Base-by-base conservation (phyloP, 2,888 invertebrate genomes). In the Dryadula phaetusa region DNA sequence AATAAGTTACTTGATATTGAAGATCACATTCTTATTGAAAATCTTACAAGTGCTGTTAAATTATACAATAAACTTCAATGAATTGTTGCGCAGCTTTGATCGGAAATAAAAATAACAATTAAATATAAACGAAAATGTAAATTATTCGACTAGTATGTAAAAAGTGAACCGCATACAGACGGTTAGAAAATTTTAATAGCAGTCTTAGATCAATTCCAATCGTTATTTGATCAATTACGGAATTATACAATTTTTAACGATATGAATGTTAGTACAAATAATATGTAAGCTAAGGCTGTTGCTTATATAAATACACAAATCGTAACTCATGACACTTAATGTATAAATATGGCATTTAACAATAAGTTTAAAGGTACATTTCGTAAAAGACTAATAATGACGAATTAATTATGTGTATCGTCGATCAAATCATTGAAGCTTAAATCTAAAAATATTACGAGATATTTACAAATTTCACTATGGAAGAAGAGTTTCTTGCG, bases 381-480 rank as follows among this genome's bases (percentile, higher is more conserved):
- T 85, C 82, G 83, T 84, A 88, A 88, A 90, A 87, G 88, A 87
- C 87, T 87, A 87, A 89, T 87, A 86, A 84, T 85, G 89, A 88
- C 88, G 88, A 86, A 89, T 88, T 86, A 90, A 87, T 90, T 84
- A 89, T 80, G 83, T 79, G 82, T 82, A 88, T 90, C 89, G 88
- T 86, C 89, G 84, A 84, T 86, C 85, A 86, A 90, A 86, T 83
- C 80, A 82, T 84, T 81, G 79, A 83, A 82, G 81, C 87, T 88
- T 88, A 87, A 65, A 72, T 72, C 77, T 81, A 81, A 78, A 78
- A 82, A 82, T 80, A 86, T 85, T 86, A 87, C 86, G 85, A 82
- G 86, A 86, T 92, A 92, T 92, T 88, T 92, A 92, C 92, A 92
- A 90, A 90, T 92, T 92, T 92, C 83, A 84, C 92, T 92, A 92